These are phyloP conservation scores for Embiotoca jacksoni DNA, from an alignment of 2,113 vertebrate species.

Conservation along the genomic window DNA sequence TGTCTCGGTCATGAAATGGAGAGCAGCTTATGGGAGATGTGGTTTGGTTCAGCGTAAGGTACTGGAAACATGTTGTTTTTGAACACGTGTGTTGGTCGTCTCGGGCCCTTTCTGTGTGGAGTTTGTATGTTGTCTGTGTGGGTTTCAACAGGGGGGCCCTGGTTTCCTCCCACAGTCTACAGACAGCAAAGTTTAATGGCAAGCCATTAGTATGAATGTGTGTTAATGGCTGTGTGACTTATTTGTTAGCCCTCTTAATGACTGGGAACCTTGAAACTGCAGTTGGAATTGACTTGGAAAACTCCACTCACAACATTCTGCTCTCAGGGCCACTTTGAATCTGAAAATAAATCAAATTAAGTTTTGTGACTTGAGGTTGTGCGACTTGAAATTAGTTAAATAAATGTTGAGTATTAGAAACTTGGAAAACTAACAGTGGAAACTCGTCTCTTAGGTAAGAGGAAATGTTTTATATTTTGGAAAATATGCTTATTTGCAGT, in stretches of 20 bases:
- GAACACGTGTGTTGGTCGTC: neutral
- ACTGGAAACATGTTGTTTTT: constrained; percentile 9
- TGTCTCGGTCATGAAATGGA: constrained; percentile 56
- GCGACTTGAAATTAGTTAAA: too few relatives aligned
- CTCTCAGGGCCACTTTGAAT: too few relatives aligned
- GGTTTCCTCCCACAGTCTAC: constrained; percentile 14
- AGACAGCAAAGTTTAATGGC: neutral
- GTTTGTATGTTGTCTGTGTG: neutral
- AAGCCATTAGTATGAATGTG: constrained; percentile 8
- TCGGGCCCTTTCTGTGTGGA: constrained; percentile 15
- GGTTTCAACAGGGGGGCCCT: neutral
- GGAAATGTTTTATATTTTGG: too few relatives aligned
- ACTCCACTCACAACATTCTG: too few relatives aligned
- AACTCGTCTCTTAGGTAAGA: too few relatives aligned
- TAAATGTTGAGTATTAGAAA: too few relatives aligned
- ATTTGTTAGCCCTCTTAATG: neutral
- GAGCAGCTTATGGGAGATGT: constrained; percentile 52
- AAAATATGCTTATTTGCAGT: too few relatives aligned
- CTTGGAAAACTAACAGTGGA: too few relatives aligned
- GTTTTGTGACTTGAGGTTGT: too few relatives aligned
- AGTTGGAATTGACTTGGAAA: too few relatives aligned
- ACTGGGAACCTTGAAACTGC: too few relatives aligned
- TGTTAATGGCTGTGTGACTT: neutral
- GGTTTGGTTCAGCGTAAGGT: constrained; percentile 35
- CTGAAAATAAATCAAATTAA: too few relatives aligned